Base-by-base conservation (phyloP, 92 coral and sea anemone species). In the Epizoanthus scotinus region DNA sequence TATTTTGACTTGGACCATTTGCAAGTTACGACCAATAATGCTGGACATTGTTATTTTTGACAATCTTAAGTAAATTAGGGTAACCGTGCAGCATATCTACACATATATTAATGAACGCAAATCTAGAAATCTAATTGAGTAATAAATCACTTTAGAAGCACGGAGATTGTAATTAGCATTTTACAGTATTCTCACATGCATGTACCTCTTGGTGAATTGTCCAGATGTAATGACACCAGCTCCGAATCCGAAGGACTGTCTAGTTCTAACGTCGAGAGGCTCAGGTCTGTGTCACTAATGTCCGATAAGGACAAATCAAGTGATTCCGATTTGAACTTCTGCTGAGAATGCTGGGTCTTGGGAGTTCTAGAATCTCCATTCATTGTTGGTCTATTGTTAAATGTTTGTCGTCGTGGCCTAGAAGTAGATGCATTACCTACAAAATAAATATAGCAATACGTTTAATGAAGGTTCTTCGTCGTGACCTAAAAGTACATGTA, bases 181-280 rank as follows among this genome's bases (percentile, higher is more conserved):
- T 7, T 22, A 22, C 17, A 40, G 2, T 44, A 22, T 8, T 15
- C 28, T 28, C 9, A 49, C 29, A 36, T 56, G 6, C 52, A 44
- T 44, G 52, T 7, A 90, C 94, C 94, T 90, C 63, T 70, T 29
- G 64, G 42, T n/a, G 92, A 86, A 58, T 66, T 90, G 67, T 87
- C 82, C 20, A 87, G 77, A 20, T 87, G 89, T 24, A 85, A 27
- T 1, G 97, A 92, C 6, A 78, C 60, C 10, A 87, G 70, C 10
- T 90, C 94, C 21, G 97, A 82, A 26, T 89, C 97, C 58, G 93
- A 70, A 19, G 73, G 82, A 78, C 94, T 90, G 68, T 86, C 86
- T 2, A 90, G 70, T 36, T 89, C 90, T 47, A 92, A 67, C 0
- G 89, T 71, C 20, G 94, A 79, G 63, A 91, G 36, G 58, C 90